Percentiles rank a stretch among this genome's conserved stretches.
Evolutionary conservation across 2,113 vertebrate species (phyloP).

Genomic region (Oceanodroma tethys): DNA sequence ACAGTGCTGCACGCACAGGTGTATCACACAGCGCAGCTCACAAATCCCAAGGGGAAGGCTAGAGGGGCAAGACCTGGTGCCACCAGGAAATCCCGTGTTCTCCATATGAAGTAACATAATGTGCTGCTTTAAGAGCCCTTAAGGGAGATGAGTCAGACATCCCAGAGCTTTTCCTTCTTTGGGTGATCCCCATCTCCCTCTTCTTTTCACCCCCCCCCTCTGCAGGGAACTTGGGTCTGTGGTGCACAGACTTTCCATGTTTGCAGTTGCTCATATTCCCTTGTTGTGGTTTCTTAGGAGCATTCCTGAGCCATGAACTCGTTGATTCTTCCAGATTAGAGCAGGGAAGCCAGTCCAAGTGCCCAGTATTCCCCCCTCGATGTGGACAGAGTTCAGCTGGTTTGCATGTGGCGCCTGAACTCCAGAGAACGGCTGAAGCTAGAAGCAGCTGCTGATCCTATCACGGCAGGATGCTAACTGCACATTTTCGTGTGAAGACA

Average conservation of each 20-base stretch:
- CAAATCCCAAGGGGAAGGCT: not conserved
- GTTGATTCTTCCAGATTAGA: not conserved
- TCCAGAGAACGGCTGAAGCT: not conserved
- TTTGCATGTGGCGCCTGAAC: not conserved
- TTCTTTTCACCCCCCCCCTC: not conserved
- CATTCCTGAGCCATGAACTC: not conserved
- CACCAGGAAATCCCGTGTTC: not conserved
- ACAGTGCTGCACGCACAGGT: rapidly evolving
- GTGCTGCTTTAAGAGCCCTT: not conserved
- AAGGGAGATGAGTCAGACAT: not conserved
- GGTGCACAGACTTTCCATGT: not conserved
- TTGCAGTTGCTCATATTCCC: not conserved
- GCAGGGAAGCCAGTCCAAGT: not conserved
- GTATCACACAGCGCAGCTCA: not conserved
- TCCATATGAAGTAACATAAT: not conserved
- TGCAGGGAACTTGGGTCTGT: not conserved
- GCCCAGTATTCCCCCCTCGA: not conserved
- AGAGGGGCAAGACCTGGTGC: not conserved
- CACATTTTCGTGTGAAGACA: not conserved
- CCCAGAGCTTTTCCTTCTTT: not conserved
- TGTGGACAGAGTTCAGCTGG: not conserved
- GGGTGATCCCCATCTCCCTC: not conserved
- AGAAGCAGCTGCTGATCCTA: not conserved
- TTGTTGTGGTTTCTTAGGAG: not conserved
- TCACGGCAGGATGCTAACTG: not conserved